Conservation (phyloP, 2,888 invertebrate species). For the Scaptomyza caliginosa region DNA sequence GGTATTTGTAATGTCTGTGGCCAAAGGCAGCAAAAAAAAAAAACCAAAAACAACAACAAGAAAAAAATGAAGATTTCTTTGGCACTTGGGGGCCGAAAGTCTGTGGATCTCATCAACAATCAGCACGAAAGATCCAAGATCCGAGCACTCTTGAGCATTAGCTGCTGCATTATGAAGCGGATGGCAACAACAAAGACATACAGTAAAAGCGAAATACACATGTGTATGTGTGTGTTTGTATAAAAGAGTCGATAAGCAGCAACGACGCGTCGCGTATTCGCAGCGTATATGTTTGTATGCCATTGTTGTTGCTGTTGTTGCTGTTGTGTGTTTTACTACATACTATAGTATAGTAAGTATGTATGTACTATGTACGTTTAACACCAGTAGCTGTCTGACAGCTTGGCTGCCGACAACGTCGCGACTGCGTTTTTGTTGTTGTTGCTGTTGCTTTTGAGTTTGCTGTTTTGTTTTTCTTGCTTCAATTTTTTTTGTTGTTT, state of each 20-base stretch:
- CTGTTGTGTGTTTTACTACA: constrained; percentile 63
- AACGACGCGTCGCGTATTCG: constrained; percentile 70
- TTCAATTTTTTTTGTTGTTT: constrained; percentile 64
- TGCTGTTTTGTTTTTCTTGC: constrained; percentile 8
- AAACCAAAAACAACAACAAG: too few relatives aligned
- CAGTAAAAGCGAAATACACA: constrained; percentile 3
- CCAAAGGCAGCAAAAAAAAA: constrained; percentile 16
- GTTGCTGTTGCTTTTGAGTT: constrained; percentile 26
- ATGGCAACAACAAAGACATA: constrained; percentile 26
- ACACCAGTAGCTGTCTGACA: constrained; percentile 80
- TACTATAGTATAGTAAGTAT: constrained; percentile 39
- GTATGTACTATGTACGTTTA: constrained; percentile 67
- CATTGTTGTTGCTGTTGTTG: constrained; percentile 39
- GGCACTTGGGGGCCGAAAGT: constrained; percentile 32
- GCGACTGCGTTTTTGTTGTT: constrained; percentile 33
- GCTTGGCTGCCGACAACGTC: constrained; percentile 72
- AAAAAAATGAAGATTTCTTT: constrained; percentile 16
- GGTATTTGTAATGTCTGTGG: constrained; percentile 39
- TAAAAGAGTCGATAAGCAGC: constrained; percentile 49
- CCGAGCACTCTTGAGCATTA: constrained; percentile 51
- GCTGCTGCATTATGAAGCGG: constrained; percentile 48
- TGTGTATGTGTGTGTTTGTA: background rate
- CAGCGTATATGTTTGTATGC: constrained; percentile 51
- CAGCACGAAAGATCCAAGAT: constrained; percentile 10
- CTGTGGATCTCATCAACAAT: constrained; percentile 39